Percentiles rank a stretch among this genome's conserved stretches.
Conservation (phyloP, 2,888 invertebrate species). For the Hemistola chrysoprasaria region DNA sequence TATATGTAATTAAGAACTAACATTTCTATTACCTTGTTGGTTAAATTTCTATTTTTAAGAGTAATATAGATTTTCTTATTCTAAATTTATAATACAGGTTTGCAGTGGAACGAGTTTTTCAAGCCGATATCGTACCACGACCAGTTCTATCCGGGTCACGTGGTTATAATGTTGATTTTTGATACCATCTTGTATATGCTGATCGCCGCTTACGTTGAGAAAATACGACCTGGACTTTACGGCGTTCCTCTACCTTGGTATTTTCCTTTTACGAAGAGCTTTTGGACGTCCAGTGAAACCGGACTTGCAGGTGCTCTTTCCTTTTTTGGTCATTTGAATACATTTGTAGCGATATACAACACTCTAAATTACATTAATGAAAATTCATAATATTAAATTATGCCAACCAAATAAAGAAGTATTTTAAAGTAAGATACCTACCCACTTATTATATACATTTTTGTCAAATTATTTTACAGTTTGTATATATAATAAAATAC, state of each 20-base stretch:
- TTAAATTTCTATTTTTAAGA: too few species aligned
- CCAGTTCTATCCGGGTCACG: slow-evolving; percentile 84
- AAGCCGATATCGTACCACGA: slow-evolving; percentile 87
- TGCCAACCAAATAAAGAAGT: too few species aligned
- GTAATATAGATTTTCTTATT: too few species aligned
- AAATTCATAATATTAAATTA: too few species aligned
- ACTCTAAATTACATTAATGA: too few species aligned
- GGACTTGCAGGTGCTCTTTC: slow-evolving; percentile 57
- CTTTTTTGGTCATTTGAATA: slow-evolving; percentile 90
- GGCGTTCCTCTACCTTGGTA: slow-evolving; percentile 93
- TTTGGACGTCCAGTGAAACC: slow-evolving; percentile 85
- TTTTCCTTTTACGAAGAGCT: slow-evolving; percentile 86
- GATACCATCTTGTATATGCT: slow-evolving; percentile 87
- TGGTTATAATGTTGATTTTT: slow-evolving; percentile 87
- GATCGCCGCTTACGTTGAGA: slow-evolving; percentile 93
- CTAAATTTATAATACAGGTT: slow-evolving; percentile 72
- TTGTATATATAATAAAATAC: too few species aligned
- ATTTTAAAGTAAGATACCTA: too few species aligned
- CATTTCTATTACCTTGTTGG: too few species aligned
- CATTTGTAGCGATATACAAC: too few species aligned
- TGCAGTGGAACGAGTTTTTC: slow-evolving; percentile 85
- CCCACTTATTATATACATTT: too few species aligned
- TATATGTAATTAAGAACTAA: too few species aligned
- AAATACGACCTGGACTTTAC: slow-evolving; percentile 92
- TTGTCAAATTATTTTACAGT: too few species aligned